Conservation (phyloP, 2,888 invertebrate genomes). For the Nemoura dubitans region DNA sequence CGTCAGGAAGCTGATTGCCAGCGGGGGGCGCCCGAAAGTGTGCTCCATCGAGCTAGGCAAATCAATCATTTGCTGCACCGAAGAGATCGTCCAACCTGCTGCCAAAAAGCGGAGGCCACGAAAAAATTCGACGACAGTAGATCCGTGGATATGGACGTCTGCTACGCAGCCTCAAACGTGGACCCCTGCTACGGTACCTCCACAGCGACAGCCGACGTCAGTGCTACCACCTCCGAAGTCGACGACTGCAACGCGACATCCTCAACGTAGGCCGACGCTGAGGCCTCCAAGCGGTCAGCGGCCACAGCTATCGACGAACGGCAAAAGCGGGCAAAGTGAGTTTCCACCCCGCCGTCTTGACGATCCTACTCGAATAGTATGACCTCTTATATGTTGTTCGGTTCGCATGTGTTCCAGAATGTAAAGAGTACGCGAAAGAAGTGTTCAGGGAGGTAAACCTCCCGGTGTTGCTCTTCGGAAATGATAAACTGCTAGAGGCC, state of each 20-base stretch:
- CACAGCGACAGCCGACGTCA: not conserved
- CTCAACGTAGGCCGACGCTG: no score
- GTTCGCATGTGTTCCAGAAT: not conserved
- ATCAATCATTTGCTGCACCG: not conserved
- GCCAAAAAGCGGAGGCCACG: not conserved
- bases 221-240: no score
- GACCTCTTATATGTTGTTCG: not conserved
- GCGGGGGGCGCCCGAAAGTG: not conserved
- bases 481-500: not conserved
- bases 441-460: not conserved
- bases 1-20: not conserved
- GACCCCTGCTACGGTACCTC: no score
- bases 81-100: not conserved
- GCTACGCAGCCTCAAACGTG: no score
- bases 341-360: not conserved
- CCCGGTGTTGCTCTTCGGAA: not conserved
- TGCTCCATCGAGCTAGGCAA: not conserved
- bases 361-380: no score
- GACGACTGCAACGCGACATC: no score
- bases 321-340: not conserved
- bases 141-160: no score
- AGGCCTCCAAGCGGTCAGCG: no score
- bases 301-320: no score
- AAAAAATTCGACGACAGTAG: no score
- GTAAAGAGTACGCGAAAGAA: not conserved